Evolutionary conservation across 2,888 invertebrate species (phyloP).

Genomic region (Leptura quadrifasciata): DNA sequence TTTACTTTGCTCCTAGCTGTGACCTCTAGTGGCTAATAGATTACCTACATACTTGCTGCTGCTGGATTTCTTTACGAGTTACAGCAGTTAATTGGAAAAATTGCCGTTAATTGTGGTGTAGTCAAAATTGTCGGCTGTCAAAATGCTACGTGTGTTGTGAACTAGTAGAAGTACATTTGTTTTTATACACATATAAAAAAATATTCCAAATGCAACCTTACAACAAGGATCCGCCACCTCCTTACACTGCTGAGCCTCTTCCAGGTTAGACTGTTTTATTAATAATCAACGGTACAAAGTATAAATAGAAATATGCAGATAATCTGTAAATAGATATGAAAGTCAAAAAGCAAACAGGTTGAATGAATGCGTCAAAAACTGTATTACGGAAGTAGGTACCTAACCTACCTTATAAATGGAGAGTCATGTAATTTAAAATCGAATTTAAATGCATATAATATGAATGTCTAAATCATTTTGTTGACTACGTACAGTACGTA

Average conservation of each 20-base stretch:
- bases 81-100: not conserved
- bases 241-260: conserved; percentile 50
- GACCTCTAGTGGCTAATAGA: not conserved
- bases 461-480: too few relatives aligned
- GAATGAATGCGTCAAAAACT: not conserved
- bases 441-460: too few relatives aligned
- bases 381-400: too few relatives aligned
- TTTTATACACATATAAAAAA: not conserved
- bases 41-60: not conserved
- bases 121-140: conserved; percentile 1
- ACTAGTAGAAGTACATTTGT: not conserved
- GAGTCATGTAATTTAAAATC: too few relatives aligned
- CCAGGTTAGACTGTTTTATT: conserved; percentile 40
- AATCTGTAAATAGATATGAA: not conserved
- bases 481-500: too few relatives aligned
- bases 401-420: too few relatives aligned
- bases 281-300: not conserved
- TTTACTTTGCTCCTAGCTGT: not conserved
- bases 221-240: conserved; percentile 57
- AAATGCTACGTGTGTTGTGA: not conserved
- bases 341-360: not conserved
- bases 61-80: not conserved
- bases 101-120: not conserved
- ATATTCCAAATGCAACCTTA: conserved; percentile 36
- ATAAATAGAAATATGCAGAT: not conserved